phyloP scores from a whole-genome alignment of 1,140 invertebrate genomes.

The Drosophila chauvacae region DNA sequence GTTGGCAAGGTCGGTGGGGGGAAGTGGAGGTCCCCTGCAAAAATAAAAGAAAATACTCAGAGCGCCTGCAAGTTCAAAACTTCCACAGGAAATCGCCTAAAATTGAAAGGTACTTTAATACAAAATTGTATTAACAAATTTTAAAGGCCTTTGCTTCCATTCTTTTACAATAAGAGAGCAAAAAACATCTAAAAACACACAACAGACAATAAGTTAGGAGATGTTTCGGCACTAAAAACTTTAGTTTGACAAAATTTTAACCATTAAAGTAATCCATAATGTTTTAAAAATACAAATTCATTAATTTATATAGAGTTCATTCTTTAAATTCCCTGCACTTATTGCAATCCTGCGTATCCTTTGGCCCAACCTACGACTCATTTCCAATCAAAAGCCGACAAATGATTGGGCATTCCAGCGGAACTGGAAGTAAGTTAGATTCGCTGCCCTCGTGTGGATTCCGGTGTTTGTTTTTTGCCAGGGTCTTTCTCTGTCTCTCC shows the following conservation, averaged over 20 bases:
- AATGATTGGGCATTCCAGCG: neutral
- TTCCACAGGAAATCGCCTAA: conserved; percentile 4
- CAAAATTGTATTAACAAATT: neutral
- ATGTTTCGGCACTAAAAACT: neutral
- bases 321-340: neutral
- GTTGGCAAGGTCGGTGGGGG: conserved; percentile 10
- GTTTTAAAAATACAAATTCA: too few species aligned
- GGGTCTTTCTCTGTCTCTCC: neutral
- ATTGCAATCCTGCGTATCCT: neutral
- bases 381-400: conserved; percentile 51
- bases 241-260: neutral
- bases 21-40: too few species aligned
- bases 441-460: conserved; percentile 11
- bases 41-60: too few species aligned
- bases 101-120: neutral
- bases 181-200: neutral
- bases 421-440: conserved; percentile 36
- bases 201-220: neutral
- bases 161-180: neutral
- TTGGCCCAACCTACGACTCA: neutral
- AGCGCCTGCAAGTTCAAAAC: neutral
- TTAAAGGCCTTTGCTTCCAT: rapidly evolving
- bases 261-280: too few species aligned
- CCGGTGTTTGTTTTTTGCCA: conserved; percentile 3
- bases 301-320: too few species aligned